phyloP scores from a whole-genome alignment of 1,140 invertebrate genomes.

The Apis cerana region DNA sequence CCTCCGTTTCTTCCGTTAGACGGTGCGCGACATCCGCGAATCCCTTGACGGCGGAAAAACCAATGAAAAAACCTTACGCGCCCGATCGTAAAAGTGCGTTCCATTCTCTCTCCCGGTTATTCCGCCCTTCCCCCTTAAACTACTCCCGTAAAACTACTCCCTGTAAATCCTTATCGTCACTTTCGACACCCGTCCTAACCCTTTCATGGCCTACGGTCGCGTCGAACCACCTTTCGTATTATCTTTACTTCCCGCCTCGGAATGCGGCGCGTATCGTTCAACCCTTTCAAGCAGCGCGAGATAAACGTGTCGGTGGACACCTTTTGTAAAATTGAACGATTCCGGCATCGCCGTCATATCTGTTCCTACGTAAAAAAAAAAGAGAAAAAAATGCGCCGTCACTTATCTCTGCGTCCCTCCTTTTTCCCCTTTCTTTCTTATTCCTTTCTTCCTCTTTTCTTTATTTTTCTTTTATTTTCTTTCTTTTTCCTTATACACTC shows the following conservation, averaged over 20 bases:
- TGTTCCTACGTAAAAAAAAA: constrained; percentile 2
- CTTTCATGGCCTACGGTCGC: constrained; percentile 6
- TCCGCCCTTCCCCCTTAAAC: neutral
- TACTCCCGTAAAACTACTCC: neutral
- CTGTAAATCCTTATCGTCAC: constrained; percentile 66
- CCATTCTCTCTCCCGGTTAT: neutral
- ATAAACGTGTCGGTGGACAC: constrained; percentile 69
- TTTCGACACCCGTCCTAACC: constrained; percentile 52
- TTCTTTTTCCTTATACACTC: neutral
- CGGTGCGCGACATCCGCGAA: constrained; percentile 44
- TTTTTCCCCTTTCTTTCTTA: neutral
- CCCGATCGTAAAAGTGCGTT: constrained; percentile 47
- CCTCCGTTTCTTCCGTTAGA: neutral
- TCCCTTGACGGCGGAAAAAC: constrained; percentile 36
- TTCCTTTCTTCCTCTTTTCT: neutral
- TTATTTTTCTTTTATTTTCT: neutral
- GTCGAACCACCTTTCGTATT: constrained; percentile 54
- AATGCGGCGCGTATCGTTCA: constrained; percentile 63
- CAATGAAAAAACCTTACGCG: neutral
- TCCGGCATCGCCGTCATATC: constrained; percentile 48
- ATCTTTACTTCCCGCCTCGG: constrained; percentile 68
- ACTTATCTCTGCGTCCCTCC: constrained; percentile 46
- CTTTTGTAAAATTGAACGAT: constrained; percentile 68
- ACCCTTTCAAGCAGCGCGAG: constrained; percentile 69
- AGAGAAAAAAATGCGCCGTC: constrained; percentile 19